Evolutionary conservation across 1,140 invertebrate species (phyloP).

Genomic region (Drosophila elegans): DNA sequence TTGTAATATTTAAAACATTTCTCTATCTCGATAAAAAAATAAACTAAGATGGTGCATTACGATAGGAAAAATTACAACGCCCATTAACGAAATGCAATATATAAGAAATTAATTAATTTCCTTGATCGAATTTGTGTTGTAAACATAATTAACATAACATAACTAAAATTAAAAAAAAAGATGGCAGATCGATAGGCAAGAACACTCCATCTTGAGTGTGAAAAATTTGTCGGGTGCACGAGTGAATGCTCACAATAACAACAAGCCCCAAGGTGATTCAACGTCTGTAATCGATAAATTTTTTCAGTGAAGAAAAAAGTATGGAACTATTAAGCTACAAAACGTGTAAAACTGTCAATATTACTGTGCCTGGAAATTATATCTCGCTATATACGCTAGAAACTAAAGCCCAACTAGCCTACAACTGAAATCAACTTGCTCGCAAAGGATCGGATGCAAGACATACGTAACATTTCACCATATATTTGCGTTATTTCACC

Average conservation of each 20-base stretch:
- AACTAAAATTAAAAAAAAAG: too few species aligned
- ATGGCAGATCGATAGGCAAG: not conserved
- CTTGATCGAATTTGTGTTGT: too few species aligned
- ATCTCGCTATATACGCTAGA: conserved; percentile 40
- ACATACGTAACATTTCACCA: conserved; percentile 59
- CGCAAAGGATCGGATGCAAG: conserved; percentile 18
- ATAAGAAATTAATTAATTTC: too few species aligned
- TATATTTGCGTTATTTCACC: conserved; percentile 59
- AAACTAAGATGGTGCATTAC: too few species aligned
- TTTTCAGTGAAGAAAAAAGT: conserved; percentile 73
- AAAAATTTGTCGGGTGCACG: conserved; percentile 8
- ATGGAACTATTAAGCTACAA: conserved; percentile 70
- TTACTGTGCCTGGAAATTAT: conserved; percentile 46
- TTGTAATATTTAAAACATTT: too few species aligned
- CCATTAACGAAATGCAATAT: too few species aligned
- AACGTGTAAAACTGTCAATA: conserved; percentile 63
- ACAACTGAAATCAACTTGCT: conserved; percentile 29
- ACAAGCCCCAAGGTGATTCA: conserved; percentile 43
- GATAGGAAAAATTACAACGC: too few species aligned
- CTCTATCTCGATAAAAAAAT: too few species aligned
- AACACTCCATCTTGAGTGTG: not conserved
- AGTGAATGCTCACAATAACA: conserved; percentile 29
- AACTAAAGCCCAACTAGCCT: conserved; percentile 31
- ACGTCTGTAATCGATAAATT: conserved; percentile 44
- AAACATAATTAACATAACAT: too few species aligned